Conservation (phyloP, 2,888 invertebrate genomes). For the Pseudeuparius sepicola region DNA sequence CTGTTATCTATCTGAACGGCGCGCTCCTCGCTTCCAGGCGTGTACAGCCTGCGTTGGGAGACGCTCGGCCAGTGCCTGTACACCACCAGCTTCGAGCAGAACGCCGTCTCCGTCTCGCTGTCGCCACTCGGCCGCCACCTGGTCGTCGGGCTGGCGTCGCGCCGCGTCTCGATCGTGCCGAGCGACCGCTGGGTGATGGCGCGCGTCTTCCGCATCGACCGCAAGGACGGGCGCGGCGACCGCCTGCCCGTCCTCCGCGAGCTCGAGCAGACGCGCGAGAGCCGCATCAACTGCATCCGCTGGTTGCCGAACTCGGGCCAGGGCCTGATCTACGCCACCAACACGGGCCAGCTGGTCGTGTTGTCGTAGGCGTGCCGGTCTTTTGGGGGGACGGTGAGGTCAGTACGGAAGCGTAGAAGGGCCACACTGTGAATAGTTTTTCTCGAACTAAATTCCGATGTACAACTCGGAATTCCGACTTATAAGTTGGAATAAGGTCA, state of each 20-base stretch:
- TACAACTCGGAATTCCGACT: too few relatives aligned
- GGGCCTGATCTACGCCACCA: constrained; percentile 78
- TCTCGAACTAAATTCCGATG: too few relatives aligned
- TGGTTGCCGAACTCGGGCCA: constrained; percentile 79
- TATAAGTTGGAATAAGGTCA: too few relatives aligned
- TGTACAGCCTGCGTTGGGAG: constrained; percentile 69
- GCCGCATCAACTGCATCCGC: constrained; percentile 65
- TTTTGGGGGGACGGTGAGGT: too few relatives aligned
- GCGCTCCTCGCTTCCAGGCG: too few relatives aligned
- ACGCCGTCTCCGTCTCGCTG: constrained; percentile 74
- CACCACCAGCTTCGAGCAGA: constrained; percentile 66
- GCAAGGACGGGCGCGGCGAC: constrained; percentile 32
- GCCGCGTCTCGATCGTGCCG: constrained; percentile 48
- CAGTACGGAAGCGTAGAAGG: too few relatives aligned
- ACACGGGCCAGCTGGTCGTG: constrained; percentile 69
- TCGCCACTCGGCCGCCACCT: constrained; percentile 74
- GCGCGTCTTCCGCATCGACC: constrained; percentile 38
- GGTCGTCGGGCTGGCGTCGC: constrained; percentile 68
- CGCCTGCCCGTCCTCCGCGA: constrained; percentile 49
- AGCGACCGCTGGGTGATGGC: constrained; percentile 44
- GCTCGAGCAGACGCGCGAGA: constrained; percentile 53
- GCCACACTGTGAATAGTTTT: too few relatives aligned
- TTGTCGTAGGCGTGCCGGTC: constrained; percentile 52
- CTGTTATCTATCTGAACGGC: too few relatives aligned
- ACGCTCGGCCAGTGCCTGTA: constrained; percentile 68